Conservation (phyloP, 2,797 vertebrate genomes). For the Antrozous pallidus region DNA sequence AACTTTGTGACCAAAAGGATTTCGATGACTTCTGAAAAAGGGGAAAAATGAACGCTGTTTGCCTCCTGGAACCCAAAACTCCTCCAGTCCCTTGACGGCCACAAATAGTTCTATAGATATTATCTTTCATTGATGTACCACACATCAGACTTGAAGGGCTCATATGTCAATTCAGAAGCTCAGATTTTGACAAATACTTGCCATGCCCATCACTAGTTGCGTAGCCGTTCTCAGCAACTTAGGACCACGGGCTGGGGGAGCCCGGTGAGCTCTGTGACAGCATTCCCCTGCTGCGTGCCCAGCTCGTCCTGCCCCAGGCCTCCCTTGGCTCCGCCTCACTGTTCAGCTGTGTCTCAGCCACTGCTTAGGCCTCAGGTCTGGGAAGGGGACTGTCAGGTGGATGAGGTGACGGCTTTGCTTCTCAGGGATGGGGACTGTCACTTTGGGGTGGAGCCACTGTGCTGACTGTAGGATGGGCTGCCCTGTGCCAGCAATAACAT, state of each 20-base stretch:
- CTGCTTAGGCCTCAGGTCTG: not conserved
- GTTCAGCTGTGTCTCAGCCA: not conserved
- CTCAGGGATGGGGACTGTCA: not conserved
- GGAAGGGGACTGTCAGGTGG: not conserved
- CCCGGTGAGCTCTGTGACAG: not conserved
- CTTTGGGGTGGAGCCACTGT: not conserved
- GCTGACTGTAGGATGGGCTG: accelerated
- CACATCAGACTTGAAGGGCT: not conserved
- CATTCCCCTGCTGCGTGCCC: not conserved
- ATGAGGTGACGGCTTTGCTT: not conserved
- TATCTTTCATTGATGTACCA: not conserved
- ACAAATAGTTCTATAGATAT: not conserved
- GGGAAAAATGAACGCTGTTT: not conserved
- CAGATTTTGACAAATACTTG: not conserved
- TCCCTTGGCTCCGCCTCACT: not conserved
- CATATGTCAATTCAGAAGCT: not conserved
- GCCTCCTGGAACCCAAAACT: not conserved
- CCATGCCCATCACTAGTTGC: not conserved
- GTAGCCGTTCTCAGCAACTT: not conserved
- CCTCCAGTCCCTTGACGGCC: not conserved
- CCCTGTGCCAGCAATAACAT: not conserved
- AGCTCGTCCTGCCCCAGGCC: not conserved
- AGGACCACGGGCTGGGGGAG: not conserved
- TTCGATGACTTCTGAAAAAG: not conserved
- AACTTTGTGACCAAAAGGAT: not conserved